Conservation (phyloP, 2,888 invertebrate genomes). For the Microctonus brassicae region DNA sequence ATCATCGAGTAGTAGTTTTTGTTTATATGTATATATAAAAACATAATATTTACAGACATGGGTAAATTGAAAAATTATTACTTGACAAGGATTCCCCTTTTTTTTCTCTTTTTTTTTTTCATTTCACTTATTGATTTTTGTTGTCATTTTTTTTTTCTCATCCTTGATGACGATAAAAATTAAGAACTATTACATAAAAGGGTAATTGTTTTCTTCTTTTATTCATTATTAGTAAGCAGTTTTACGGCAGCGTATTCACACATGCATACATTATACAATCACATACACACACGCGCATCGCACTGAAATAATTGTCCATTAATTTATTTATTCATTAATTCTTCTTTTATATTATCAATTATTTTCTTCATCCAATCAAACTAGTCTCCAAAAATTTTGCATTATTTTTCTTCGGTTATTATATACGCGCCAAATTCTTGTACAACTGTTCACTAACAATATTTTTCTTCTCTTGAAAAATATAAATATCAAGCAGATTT, state of each 20-base stretch:
- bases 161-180: conserved; percentile 59
- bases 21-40: conserved; percentile 57
- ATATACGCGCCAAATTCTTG: conserved; percentile 28
- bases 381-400: conserved; percentile 17
- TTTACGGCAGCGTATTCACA: conserved; percentile 55
- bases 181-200: conserved; percentile 59
- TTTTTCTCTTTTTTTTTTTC: conserved; percentile 5
- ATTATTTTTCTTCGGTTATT: background rate
- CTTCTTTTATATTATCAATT: conserved; percentile 32
- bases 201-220: conserved; percentile 46
- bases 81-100: conserved; percentile 40
- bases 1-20: conserved; percentile 54
- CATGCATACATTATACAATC: conserved; percentile 30
- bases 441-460: conserved; percentile 40
- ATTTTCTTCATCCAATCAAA: conserved; percentile 24
- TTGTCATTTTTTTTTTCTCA: conserved; percentile 32
- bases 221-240: conserved; percentile 64
- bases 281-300: conserved; percentile 46
- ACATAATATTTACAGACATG: conserved; percentile 65
- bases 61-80: conserved; percentile 54
- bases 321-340: conserved; percentile 38
- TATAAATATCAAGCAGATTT: conserved; percentile 66
- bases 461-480: conserved; percentile 57
- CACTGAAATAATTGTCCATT: conserved; percentile 47
- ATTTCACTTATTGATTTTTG: conserved; percentile 24